Conservation (phyloP, 2,113 vertebrate species). For the Zapornia atra region DNA sequence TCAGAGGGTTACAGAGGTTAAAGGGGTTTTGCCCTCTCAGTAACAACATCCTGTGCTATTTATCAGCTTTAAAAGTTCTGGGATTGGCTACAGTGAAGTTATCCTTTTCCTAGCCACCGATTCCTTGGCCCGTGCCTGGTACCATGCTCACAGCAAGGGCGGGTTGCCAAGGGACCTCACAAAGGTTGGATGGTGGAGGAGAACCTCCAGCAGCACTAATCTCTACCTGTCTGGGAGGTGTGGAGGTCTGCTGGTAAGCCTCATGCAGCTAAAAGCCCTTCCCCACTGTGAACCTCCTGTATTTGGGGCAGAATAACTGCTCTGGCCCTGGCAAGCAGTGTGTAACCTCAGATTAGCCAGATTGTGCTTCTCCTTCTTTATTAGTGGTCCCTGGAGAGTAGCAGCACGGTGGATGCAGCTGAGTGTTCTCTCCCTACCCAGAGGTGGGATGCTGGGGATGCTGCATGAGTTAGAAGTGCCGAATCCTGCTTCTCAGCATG, state of each 20-base stretch:
- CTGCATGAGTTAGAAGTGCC: background rate
- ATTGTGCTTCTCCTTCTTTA: background rate
- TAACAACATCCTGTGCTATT: background rate
- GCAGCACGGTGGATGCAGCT: background rate
- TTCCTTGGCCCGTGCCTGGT: background rate
- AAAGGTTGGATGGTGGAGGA: background rate
- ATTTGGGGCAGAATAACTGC: background rate
- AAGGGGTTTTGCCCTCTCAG: background rate
- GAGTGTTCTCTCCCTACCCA: background rate
- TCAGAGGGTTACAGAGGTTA: background rate
- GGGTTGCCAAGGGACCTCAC: background rate
- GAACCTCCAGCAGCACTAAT: background rate
- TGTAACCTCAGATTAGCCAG: background rate
- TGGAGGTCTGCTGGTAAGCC: background rate
- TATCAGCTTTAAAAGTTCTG: background rate
- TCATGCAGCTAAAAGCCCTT: background rate
- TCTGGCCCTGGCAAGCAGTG: background rate
- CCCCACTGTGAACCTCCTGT: background rate
- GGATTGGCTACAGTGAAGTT: background rate
- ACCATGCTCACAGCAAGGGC: background rate
- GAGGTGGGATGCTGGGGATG: background rate
- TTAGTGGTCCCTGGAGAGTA: background rate
- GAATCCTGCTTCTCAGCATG: background rate
- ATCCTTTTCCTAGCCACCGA: background rate
- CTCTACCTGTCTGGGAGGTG: background rate